These are phyloP conservation scores for Drosophila fulvimacula DNA, from an alignment of 2,888 invertebrate species.

Conservation along the genomic window DNA sequence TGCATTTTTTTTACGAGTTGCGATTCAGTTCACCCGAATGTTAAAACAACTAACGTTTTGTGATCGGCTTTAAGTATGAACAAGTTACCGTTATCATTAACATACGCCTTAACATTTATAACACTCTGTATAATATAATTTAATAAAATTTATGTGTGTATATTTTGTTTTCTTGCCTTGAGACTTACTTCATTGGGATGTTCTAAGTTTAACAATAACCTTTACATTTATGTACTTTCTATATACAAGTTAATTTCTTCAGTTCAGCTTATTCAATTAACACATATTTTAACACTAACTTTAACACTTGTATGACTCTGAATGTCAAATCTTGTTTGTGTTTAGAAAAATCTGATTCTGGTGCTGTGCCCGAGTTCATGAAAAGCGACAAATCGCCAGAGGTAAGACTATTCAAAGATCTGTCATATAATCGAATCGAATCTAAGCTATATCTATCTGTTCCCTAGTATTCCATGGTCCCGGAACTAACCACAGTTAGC, in stretches of 20 bases:
- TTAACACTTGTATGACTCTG: not conserved
- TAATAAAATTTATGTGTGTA: not conserved
- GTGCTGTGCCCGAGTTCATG: slow-evolving; percentile 67
- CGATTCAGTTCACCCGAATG: not conserved
- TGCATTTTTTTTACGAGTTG: not conserved
- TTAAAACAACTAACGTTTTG: not conserved
- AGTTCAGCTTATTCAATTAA: not conserved
- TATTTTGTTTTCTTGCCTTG: not conserved
- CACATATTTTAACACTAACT: not conserved
- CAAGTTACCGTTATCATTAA: not conserved
- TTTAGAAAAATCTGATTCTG: slow-evolving; percentile 73
- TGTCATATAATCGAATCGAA: not conserved
- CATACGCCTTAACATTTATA: not conserved
- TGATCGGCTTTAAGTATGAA: not conserved
- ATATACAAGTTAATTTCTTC: not conserved
- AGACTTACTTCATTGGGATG: not conserved
- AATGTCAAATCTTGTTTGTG: not conserved
- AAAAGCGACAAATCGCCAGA: slow-evolving; percentile 81
- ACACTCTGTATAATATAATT: not conserved
- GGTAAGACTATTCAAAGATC: slow-evolving; percentile 39
- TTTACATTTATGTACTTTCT: not conserved
- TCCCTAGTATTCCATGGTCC: slow-evolving; percentile 76
- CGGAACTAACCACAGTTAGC: slow-evolving; percentile 60
- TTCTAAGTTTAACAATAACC: not conserved
- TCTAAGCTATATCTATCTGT: not conserved